Percentiles rank a stretch among this genome's conserved stretches.
Conservation (phyloP, 2,113 vertebrate species). For the Ctenodactylus gundi region DNA sequence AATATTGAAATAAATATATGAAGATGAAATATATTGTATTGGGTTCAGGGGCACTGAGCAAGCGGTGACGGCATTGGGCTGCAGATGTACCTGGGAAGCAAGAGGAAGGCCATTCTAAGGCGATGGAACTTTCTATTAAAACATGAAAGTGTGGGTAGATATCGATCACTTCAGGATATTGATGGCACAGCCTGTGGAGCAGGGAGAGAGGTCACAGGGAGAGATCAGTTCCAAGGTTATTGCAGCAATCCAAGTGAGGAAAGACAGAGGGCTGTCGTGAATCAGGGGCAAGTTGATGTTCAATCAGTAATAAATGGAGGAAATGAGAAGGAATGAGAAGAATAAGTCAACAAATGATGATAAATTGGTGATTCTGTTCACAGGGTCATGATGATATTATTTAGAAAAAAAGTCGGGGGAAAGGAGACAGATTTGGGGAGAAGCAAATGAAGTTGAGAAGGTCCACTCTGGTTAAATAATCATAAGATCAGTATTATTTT, state of each 20-base stretch:
- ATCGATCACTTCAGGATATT: neutral
- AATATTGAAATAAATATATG: neutral
- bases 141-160: neutral
- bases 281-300: neutral
- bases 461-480: neutral
- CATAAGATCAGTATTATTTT: neutral
- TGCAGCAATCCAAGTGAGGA: neutral
- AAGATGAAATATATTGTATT: too few relatives aligned
- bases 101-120: neutral
- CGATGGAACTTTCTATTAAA: neutral
- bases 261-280: neutral
- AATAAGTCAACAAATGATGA: neutral
- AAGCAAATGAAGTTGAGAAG: neutral
- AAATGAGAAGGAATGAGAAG: neutral
- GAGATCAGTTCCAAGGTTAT: neutral
- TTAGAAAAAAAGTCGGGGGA: neutral
- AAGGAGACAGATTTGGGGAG: neutral
- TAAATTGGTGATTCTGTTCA: neutral
- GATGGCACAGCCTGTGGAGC: neutral
- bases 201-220: neutral
- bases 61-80: neutral
- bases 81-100: neutral
- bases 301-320: neutral
- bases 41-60: neutral
- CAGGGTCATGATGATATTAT: neutral